A percentile compares a stretch with the other conserved stretches of the same genome.
Evolutionary conservation across 2,113 vertebrate genomes (phyloP).

Genomic region (Oncorhynchus gorbuscha): DNA sequence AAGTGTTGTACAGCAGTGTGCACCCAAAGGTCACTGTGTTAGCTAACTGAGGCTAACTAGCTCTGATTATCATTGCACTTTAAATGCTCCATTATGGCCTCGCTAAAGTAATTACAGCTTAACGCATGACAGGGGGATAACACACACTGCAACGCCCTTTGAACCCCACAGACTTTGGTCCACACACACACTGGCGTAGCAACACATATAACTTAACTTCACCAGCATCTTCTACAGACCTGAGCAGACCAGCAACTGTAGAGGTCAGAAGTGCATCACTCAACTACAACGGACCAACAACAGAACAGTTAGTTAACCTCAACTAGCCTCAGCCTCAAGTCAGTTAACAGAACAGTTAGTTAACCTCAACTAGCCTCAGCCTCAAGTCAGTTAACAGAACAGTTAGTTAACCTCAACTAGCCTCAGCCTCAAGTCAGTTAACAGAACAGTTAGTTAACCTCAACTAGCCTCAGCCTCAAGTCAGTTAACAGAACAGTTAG

Average conservation of each 20-base stretch:
- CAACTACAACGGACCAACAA: neutral
- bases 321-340: too few relatives aligned
- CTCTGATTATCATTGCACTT: constrained; percentile 63
- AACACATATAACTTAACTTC: neutral
- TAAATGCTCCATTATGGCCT: constrained; percentile 74
- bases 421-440: too few relatives aligned
- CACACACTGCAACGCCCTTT: constrained; percentile 58
- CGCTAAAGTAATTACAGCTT: constrained; percentile 73
- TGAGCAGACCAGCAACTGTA: neutral
- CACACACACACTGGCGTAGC: neutral
- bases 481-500: too few relatives aligned
- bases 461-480: too few relatives aligned
- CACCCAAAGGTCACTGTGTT: constrained; percentile 37
- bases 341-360: neutral
- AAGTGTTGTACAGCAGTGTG: neutral
- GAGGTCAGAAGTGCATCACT: too few relatives aligned
- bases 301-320: neutral
- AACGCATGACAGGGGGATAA: constrained; percentile 69
- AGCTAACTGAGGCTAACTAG: constrained; percentile 56
- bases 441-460: neutral
- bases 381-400: too few relatives aligned
- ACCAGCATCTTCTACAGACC: neutral
- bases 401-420: neutral
- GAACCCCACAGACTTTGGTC: constrained; percentile 76
- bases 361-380: neutral